Conservation (phyloP, 2,888 invertebrate species). For the Eristalis pertinax region DNA sequence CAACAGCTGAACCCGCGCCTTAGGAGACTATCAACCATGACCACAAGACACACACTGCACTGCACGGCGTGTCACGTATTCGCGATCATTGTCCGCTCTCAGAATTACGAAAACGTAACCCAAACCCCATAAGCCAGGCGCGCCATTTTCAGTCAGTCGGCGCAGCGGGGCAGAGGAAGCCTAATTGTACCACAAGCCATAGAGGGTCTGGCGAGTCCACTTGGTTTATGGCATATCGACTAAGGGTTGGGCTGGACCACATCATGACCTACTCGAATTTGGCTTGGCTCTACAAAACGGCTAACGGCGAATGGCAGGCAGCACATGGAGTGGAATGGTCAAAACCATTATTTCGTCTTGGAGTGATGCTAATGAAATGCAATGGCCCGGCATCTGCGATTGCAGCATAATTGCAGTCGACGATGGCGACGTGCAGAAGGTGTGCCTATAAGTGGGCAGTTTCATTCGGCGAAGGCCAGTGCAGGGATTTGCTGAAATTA, state of each 20-base stretch:
- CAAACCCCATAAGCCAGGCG: conserved; percentile 4
- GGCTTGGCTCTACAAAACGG: background rate
- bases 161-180: conserved; percentile 2
- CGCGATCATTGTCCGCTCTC: conserved; percentile 44
- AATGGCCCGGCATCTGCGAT: conserved; percentile 6
- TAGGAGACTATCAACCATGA: conserved; percentile 62
- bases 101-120: conserved; percentile 50
- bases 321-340: background rate
- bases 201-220: conserved; percentile 9
- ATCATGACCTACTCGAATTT: conserved; percentile 39
- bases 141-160: background rate
- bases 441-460: conserved; percentile 36
- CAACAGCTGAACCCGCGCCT: conserved; percentile 46
- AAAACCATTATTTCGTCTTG: conserved; percentile 20
- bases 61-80: conserved; percentile 18
- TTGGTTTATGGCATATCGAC: conserved; percentile 23
- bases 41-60: conserved; percentile 35
- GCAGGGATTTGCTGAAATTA: background rate
- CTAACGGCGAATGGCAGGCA: no score
- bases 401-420: conserved; percentile 50
- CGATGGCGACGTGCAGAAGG: conserved; percentile 29
- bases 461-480: conserved; percentile 22
- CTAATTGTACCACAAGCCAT: conserved; percentile 36
- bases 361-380: conserved; percentile 39
- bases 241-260: conserved; percentile 46